Conservation (phyloP, 2,113 vertebrate species). For the Columba janthina region DNA sequence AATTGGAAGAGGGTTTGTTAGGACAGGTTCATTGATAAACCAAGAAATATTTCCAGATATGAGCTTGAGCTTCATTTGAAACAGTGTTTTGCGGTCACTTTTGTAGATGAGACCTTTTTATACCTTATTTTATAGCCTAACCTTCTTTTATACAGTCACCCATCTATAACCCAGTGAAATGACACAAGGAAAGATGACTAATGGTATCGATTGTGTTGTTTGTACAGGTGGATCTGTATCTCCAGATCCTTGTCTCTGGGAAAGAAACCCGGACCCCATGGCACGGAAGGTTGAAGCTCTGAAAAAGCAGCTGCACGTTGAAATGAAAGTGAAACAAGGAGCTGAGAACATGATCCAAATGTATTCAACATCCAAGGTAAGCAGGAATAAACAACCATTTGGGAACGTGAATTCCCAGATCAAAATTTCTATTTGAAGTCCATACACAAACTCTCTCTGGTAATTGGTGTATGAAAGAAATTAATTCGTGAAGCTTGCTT, state of each 20-base stretch:
- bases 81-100: background rate
- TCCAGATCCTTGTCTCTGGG: constrained; percentile 76
- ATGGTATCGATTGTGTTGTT: background rate
- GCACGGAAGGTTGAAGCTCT: constrained; percentile 81
- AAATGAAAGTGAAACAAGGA: constrained; percentile 95
- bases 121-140: background rate
- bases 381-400: background rate
- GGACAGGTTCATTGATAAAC: background rate
- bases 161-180: background rate
- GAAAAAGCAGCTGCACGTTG: constrained; percentile 91
- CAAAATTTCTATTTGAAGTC: background rate
- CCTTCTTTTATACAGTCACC: background rate
- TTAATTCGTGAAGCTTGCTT: background rate
- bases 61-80: background rate
- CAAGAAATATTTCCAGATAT: background rate
- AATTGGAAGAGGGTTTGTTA: background rate
- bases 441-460: background rate
- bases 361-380: constrained; percentile 87
- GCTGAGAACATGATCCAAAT: constrained; percentile 95
- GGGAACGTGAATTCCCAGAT: background rate
- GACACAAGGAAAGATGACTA: background rate
- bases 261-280: constrained; percentile 76
- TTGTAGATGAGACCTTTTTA: background rate
- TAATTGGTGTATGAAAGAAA: background rate
- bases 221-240: constrained; percentile 61